phyloP scores from a whole-genome alignment of 2,888 invertebrate species.

The Parnassius apollo region DNA sequence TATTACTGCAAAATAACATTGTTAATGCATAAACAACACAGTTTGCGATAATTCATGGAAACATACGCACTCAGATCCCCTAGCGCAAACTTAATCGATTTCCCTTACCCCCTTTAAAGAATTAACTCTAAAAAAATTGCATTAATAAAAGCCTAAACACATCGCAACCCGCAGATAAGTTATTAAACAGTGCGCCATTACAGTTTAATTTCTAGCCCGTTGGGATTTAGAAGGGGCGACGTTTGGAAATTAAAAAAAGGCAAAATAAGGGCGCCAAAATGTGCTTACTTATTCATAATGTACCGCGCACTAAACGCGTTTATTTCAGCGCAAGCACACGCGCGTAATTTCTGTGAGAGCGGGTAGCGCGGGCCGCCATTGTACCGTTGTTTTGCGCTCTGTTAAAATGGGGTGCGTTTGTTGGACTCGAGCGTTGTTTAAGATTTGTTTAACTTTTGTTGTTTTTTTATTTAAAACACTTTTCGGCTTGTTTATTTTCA shows the following conservation, averaged over 20 bases:
- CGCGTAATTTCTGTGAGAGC: constrained; percentile 29
- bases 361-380: constrained; percentile 15
- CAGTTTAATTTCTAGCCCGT: constrained; percentile 74
- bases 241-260: constrained; percentile 64
- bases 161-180: constrained; percentile 72
- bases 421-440: constrained; percentile 41
- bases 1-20: not conserved
- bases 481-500: constrained; percentile 71
- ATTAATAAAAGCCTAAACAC: constrained; percentile 73
- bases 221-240: constrained; percentile 63
- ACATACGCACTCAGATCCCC: constrained; percentile 6
- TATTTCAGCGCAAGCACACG: constrained; percentile 58
- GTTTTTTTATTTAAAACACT: constrained; percentile 56
- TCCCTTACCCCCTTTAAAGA: constrained; percentile 43
- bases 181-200: constrained; percentile 79
- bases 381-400: constrained; percentile 1
- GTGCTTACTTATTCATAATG: constrained; percentile 71
- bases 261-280: constrained; percentile 55
- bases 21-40: not conserved
- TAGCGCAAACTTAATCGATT: constrained; percentile 37
- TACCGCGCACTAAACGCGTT: constrained; percentile 47
- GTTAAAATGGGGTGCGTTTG: constrained; percentile 23
- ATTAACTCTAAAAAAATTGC: constrained; percentile 69
- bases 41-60: constrained; percentile 6
- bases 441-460: constrained; percentile 38